A percentile compares a stretch with the other conserved stretches of the same genome.
These are phyloP conservation scores for Phainopepla nitens DNA, from an alignment of 2,113 vertebrate species.

Conservation along the genomic window DNA sequence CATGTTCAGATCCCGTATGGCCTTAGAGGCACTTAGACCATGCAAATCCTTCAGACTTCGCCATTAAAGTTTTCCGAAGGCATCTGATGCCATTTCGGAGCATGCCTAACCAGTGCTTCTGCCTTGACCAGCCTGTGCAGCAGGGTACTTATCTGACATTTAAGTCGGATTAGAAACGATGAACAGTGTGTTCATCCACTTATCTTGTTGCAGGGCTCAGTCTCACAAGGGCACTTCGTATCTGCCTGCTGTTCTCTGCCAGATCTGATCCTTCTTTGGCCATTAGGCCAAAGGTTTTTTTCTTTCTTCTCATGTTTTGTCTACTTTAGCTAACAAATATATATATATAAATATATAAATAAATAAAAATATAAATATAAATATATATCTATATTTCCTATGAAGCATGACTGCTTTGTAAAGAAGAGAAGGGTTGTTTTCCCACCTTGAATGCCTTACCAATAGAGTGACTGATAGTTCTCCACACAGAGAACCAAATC, in stretches of 20 bases:
- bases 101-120: background rate
- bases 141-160: background rate
- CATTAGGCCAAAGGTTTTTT: background rate
- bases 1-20: accelerated
- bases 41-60: background rate
- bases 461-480: background rate
- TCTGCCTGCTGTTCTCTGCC: background rate
- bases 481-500: background rate
- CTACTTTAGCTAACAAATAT: background rate
- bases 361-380: too few species aligned
- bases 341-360: background rate
- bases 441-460: background rate
- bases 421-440: background rate
- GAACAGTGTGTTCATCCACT: background rate
- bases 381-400: background rate
- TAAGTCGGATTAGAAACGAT: background rate
- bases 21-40: background rate
- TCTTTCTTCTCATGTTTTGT: background rate
- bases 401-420: background rate
- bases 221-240: background rate
- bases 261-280: background rate
- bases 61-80: background rate
- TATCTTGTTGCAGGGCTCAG: background rate
- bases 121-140: background rate
- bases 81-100: background rate